Percentiles rank a stretch among this genome's conserved stretches.
These are phyloP conservation scores for Megaleporinus macrocephalus DNA, from an alignment of 2,113 vertebrate species.

Conservation along the genomic window DNA sequence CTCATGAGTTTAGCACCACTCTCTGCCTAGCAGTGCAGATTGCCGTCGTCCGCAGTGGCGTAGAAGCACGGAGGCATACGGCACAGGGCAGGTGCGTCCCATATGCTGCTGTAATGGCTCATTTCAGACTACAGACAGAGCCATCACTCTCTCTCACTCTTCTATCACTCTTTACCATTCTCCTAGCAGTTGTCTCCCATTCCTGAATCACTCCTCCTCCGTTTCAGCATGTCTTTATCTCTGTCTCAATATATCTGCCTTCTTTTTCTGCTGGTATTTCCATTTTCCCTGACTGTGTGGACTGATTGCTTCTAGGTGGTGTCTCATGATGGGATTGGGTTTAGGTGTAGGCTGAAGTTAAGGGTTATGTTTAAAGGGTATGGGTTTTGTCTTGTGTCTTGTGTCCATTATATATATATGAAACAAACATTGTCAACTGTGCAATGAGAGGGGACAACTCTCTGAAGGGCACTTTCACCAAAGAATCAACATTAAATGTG, in stretches of 20 bases:
- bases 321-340: neutral
- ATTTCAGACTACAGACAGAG: slow-evolving; percentile 49
- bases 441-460: neutral
- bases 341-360: slow-evolving; percentile 12
- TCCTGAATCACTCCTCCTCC: slow-evolving; percentile 15
- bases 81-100: slow-evolving; percentile 44
- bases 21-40: slow-evolving; percentile 12
- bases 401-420: too few species aligned
- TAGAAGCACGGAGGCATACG: slow-evolving; percentile 31
- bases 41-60: slow-evolving; percentile 9
- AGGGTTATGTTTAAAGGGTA: neutral
- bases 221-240: slow-evolving; percentile 13
- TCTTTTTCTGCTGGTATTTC: slow-evolving; percentile 13
- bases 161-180: slow-evolving; percentile 33
- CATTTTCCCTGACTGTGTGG: slow-evolving; percentile 1
- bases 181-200: neutral
- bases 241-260: neutral
- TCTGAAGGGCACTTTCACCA: neutral
- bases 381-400: neutral
- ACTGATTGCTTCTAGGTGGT: slow-evolving; percentile 1
- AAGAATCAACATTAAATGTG: neutral
- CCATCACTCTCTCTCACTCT: slow-evolving; percentile 39
- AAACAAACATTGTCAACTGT: neutral
- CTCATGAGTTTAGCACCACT: slow-evolving; percentile 22
- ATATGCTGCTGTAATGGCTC: slow-evolving; percentile 52